A percentile compares a stretch with the other conserved stretches of the same genome.
Conservation (phyloP, 2,797 vertebrate species). For the Euthynnus affinis region DNA sequence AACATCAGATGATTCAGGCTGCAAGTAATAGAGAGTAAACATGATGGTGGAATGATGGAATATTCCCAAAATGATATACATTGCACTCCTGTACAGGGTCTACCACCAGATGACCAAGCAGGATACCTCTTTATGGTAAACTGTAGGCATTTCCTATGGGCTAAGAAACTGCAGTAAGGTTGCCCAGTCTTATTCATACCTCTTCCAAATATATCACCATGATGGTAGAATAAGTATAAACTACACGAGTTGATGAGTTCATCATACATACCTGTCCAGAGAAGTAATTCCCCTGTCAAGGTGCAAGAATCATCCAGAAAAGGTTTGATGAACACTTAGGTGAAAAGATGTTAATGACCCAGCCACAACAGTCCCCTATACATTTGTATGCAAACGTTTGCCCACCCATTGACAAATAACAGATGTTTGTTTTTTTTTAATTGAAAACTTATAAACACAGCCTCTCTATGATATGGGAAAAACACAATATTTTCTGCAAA, state of each 20-base stretch:
- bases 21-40: conserved; percentile 1
- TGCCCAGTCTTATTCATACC: not conserved
- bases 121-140: not conserved
- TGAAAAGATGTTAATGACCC: not conserved
- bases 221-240: not conserved
- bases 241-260: not conserved
- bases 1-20: conserved; percentile 10
- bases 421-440: too few relatives aligned
- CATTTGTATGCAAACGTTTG: too few relatives aligned
- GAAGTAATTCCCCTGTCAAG: not conserved
- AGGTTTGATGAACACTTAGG: not conserved
- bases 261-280: not conserved
- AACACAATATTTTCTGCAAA: too few relatives aligned
- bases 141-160: not conserved
- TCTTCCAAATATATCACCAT: not conserved
- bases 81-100: not conserved
- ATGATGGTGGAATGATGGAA: conserved; percentile 1
- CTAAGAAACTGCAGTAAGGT: too few relatives aligned
- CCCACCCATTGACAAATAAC: too few relatives aligned
- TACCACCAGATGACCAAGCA: not conserved
- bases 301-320: not conserved
- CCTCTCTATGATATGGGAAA: too few relatives aligned
- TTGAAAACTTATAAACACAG: too few relatives aligned
- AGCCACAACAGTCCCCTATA: not conserved
- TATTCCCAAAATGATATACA: conserved; percentile 6